These are phyloP conservation scores for Merluccius polli DNA, from an alignment of 2,797 vertebrate genomes.

Conservation along the genomic window DNA sequence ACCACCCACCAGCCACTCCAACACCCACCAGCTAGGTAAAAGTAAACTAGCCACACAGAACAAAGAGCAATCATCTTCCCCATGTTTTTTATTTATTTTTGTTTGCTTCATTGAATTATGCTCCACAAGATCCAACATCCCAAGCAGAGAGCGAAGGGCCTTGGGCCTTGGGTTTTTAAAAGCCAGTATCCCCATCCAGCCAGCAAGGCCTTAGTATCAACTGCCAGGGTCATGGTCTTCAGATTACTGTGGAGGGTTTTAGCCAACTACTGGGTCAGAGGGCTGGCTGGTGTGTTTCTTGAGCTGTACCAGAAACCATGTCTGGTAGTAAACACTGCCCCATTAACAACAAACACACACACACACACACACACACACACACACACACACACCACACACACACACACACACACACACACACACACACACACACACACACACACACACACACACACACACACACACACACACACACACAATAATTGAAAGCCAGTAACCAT, in stretches of 20 bases:
- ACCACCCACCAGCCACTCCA: too few species aligned
- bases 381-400: too few species aligned
- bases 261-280: not conserved
- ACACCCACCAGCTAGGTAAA: too few species aligned
- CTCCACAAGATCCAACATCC: not conserved
- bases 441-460: too few species aligned
- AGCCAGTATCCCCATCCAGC: not conserved
- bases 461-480: too few species aligned
- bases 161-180: not conserved
- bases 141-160: not conserved
- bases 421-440: not conserved
- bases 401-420: too few species aligned
- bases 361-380: too few species aligned
- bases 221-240: not conserved
- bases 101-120: not conserved
- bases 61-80: constrained; percentile 5
- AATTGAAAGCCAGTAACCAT: constrained; percentile 28
- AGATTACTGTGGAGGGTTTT: not conserved
- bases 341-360: too few species aligned
- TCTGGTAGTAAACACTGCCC: too few species aligned
- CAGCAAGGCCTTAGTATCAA: constrained; percentile 14
- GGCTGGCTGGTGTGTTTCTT: not conserved
- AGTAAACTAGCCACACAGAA: constrained; percentile 9
- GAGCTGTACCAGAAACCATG: constrained; percentile 7
- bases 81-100: not conserved